phyloP scores from a whole-genome alignment of 2,113 vertebrate genomes.

The Percopsis transmontana region DNA sequence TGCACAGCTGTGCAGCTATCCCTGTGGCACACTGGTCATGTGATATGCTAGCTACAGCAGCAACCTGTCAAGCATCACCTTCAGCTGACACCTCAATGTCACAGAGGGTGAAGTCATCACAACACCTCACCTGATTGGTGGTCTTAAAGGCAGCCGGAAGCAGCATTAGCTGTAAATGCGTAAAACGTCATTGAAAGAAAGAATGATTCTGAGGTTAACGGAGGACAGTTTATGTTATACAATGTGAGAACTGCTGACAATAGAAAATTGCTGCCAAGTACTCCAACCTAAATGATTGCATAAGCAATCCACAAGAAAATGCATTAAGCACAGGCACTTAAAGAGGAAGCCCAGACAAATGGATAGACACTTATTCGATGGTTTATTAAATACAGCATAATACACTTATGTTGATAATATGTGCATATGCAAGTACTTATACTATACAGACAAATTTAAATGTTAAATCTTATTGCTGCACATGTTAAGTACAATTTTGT shows the following conservation, averaged over 20 bases:
- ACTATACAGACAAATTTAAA: conserved; percentile 57
- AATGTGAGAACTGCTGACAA: conserved; percentile 10
- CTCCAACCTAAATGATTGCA: conserved; percentile 1
- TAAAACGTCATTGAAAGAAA: neutral
- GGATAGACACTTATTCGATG: conserved; percentile 56
- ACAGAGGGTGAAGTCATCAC: conserved; percentile 1
- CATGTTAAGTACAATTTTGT: conserved; percentile 44
- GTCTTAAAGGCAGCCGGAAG: neutral
- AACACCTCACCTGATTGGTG: neutral
- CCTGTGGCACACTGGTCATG: conserved; percentile 10
- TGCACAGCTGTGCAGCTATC: conserved; percentile 10
- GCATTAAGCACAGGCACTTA: conserved; percentile 19
- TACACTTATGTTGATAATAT: conserved; percentile 68
- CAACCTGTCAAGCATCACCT: conserved; percentile 21
- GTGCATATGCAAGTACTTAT: conserved; percentile 63
- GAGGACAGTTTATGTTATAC: neutral
- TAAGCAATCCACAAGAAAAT: conserved; percentile 6
- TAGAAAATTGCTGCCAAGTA: neutral
- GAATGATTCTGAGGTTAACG: neutral
- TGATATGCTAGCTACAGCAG: conserved; percentile 12
- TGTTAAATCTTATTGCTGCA: conserved; percentile 73
- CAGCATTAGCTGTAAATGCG: neutral
- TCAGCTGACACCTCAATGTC: neutral
- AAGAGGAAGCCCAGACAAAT: conserved; percentile 24
- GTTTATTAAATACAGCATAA: conserved; percentile 77